phyloP scores from a whole-genome alignment of 2,113 vertebrate species.

The Cyphomyrus plagiostoma region DNA sequence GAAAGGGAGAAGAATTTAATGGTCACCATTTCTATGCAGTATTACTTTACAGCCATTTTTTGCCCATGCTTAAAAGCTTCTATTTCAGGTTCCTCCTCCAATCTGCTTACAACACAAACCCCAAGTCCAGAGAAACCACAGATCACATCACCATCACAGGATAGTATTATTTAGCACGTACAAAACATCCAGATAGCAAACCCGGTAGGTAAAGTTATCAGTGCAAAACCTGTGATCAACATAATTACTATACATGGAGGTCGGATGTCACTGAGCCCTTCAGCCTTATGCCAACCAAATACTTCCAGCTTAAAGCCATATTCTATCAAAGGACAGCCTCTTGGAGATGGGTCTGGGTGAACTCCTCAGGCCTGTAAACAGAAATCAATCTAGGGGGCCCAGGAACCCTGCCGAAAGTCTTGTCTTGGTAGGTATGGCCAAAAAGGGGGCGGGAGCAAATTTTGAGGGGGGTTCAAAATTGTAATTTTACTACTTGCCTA shows the following conservation, averaged over 20 bases:
- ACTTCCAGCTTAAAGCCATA: neutral
- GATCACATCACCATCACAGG: neutral
- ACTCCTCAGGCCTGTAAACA: neutral
- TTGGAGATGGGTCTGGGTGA: neutral
- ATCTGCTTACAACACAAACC: neutral
- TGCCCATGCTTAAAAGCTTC: neutral
- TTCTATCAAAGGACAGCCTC: neutral
- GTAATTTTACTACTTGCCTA: neutral
- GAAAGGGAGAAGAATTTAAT: constrained; percentile 39
- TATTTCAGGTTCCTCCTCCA: neutral
- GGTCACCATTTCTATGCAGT: neutral
- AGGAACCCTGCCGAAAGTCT: neutral
- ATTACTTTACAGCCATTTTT: neutral
- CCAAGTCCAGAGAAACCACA: neutral
- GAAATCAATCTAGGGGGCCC: neutral
- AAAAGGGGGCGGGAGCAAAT: neutral
- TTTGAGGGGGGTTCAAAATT: neutral
- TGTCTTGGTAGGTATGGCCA: neutral
- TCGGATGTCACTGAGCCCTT: neutral
- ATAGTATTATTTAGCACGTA: neutral
- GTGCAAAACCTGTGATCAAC: neutral
- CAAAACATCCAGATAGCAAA: neutral
- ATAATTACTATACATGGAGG: neutral
- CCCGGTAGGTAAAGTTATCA: neutral
- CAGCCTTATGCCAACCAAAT: neutral